These are phyloP conservation scores for Mus pahari DNA, from an alignment of 2,113 vertebrate genomes.

Conservation along the genomic window DNA sequence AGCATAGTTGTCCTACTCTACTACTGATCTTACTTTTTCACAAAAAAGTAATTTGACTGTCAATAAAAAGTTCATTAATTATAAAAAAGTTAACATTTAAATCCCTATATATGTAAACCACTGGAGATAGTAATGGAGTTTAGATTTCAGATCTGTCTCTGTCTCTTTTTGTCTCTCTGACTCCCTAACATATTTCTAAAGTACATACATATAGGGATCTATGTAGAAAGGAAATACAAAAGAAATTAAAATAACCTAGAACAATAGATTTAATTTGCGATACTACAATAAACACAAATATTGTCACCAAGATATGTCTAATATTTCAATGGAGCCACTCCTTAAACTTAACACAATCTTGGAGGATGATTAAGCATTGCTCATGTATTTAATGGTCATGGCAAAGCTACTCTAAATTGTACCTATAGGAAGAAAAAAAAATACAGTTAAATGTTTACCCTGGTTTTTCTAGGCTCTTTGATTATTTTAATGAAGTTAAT, in stretches of 20 bases:
- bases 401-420: slow-evolving; percentile 46
- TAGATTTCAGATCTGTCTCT: not conserved
- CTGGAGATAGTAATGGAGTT: not conserved
- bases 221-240: not conserved
- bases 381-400: slow-evolving; percentile 56
- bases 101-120: not conserved
- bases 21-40: not conserved
- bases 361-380: slow-evolving; percentile 64
- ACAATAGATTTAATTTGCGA: not conserved
- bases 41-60: not conserved
- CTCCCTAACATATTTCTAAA: not conserved
- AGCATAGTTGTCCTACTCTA: not conserved
- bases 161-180: too few relatives aligned
- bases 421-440: not conserved
- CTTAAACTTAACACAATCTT: slow-evolving; percentile 42
- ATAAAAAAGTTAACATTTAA: not conserved
- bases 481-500: not conserved
- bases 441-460: not conserved
- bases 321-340: slow-evolving; percentile 36
- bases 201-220: too few relatives aligned
- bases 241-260: not conserved
- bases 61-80: not conserved
- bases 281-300: slow-evolving; percentile 9
- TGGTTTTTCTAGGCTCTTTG: not conserved
- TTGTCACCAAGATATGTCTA: slow-evolving; percentile 28